phyloP scores from a whole-genome alignment of 2,113 vertebrate genomes.

The Salminus brasiliensis region DNA sequence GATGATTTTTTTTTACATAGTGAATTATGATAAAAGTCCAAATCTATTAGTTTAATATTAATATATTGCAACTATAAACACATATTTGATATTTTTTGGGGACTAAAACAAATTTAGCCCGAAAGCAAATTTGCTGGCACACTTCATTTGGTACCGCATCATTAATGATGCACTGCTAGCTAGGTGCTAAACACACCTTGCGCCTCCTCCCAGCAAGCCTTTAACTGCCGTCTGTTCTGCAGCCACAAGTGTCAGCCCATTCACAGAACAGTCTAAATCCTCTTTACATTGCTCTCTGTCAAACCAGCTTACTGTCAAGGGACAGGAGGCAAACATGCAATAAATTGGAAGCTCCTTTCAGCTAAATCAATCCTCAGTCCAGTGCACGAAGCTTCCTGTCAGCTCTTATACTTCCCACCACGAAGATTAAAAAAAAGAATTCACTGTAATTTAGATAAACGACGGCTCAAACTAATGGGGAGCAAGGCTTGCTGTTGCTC shows the following conservation, averaged over 20 bases:
- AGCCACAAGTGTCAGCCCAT: neutral
- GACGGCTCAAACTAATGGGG: slow-evolving; percentile 33
- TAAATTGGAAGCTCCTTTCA: slow-evolving; percentile 46
- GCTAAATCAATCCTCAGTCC: slow-evolving; percentile 56
- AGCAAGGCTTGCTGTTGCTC: slow-evolving; percentile 23
- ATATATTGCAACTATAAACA: too few relatives aligned
- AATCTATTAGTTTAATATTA: too few relatives aligned
- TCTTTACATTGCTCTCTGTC: slow-evolving; percentile 14
- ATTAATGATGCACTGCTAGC: slow-evolving; percentile 19
- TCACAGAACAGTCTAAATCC: slow-evolving; percentile 22
- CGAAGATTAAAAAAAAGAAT: slow-evolving; percentile 55
- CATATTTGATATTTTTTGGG: too few relatives aligned
- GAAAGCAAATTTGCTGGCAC: too few relatives aligned
- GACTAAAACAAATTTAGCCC: neutral
- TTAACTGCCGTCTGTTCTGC: neutral
- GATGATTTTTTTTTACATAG: too few relatives aligned
- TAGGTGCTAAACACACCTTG: neutral
- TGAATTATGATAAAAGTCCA: too few relatives aligned
- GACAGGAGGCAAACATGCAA: neutral
- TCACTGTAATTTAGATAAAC: neutral
- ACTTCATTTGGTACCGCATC: neutral
- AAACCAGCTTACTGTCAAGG: slow-evolving; percentile 30
- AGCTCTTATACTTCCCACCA: slow-evolving; percentile 41
- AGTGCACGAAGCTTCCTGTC: slow-evolving; percentile 42
- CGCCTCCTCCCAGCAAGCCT: neutral